Base-by-base conservation (phyloP, 2,888 invertebrate genomes). In the Hyppa rectilinea region DNA sequence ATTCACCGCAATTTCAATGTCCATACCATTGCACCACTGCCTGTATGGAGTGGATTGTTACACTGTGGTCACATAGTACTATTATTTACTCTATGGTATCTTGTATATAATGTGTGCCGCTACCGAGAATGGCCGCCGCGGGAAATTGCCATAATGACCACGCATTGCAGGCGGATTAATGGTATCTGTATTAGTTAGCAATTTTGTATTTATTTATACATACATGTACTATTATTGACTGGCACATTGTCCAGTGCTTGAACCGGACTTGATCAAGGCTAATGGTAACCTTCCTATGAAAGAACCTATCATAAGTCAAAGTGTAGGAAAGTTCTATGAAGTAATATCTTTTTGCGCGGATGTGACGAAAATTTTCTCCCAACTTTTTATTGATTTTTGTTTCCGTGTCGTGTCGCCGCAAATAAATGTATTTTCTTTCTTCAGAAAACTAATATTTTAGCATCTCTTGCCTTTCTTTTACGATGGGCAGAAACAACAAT, bases 61-160 rank as follows among this genome's bases (percentile, higher is more conserved):
- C 29, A 26, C 68, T 49, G 20, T 52, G 60, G 47, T 20, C 40
- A 62, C 36, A 29, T 29, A 26, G 26, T 58, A 43, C 53, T 55
- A 55, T 55, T 26, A 43, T 55, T 49, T 78, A 72, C 31, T 12
- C 38, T 72, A 26, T 58, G 56, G 78, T 78, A 52, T 47, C 49
- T 62, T 43, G 23, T 47, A 36, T 29, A 34, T 68, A 67, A 78
- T 63, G 62, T 40, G 62, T 78, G 49, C 59, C 20, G 40, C 61
- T 55, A 63, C 29, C 34, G 49, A 67, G 73, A 78, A 77, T 47
- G 58, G 26, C 52, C 58, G 52, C 26, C 62, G 20, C 10, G 76
- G 76, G 62, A 78, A 78, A 73, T 77, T 67, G 73, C 67, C 49
- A 45, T 73, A 78, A 67, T 77, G 38, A 62, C 49, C 58, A 50